Conservation (phyloP, 1,140 invertebrate genomes). For the Stegodyphus dumicola region DNA sequence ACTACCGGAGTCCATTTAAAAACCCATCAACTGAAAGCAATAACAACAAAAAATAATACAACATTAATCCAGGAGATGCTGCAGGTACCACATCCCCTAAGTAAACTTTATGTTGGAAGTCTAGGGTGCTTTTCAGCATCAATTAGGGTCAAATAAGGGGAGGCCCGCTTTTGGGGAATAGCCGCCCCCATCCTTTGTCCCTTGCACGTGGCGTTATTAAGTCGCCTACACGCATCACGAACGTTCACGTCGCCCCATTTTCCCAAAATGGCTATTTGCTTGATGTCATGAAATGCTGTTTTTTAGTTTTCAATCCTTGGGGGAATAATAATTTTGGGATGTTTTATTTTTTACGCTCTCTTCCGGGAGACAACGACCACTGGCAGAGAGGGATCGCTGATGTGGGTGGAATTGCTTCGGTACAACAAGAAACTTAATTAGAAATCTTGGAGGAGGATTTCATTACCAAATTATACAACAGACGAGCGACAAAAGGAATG, state of each 20-base stretch:
- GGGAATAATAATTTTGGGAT: too few species aligned
- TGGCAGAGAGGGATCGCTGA: neutral
- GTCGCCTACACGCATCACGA: constrained; percentile 18
- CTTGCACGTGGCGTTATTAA: constrained; percentile 36
- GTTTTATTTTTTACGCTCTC: neutral
- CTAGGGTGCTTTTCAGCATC: constrained; percentile 21
- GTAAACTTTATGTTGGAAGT: too few species aligned
- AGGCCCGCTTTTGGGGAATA: constrained; percentile 1
- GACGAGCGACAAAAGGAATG: neutral
- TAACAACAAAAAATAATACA: too few species aligned
- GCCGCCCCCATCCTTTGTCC: constrained; percentile 7
- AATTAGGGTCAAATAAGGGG: constrained; percentile 52
- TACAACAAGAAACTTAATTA: neutral
- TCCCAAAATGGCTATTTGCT: neutral
- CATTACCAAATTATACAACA: constrained; percentile 47
- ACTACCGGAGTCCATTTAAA: too few species aligned
- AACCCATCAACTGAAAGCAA: too few species aligned
- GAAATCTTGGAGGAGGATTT: constrained; percentile 39
- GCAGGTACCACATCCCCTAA: too few species aligned
- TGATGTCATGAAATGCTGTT: too few species aligned
- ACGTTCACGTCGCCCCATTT: neutral
- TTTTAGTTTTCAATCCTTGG: too few species aligned
- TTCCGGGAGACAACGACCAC: neutral
- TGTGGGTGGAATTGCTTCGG: neutral
- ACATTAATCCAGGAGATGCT: too few species aligned